A percentile compares a stretch with the other conserved stretches of the same genome.
These are phyloP conservation scores for Leptodon cayanensis DNA, from an alignment of 2,797 vertebrate species.

Conservation along the genomic window DNA sequence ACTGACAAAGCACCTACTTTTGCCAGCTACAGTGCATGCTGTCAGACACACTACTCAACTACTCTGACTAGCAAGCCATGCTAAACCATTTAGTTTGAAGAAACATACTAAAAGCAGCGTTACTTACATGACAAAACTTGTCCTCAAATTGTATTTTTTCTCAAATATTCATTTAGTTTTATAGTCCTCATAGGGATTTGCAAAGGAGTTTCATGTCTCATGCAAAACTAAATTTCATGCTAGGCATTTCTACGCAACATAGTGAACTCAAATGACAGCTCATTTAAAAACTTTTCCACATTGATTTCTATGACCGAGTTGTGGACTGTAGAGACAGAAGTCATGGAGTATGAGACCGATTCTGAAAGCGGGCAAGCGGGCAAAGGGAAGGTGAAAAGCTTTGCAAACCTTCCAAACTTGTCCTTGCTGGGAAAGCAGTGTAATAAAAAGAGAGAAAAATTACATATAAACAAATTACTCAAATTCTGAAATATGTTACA, in stretches of 20 bases:
- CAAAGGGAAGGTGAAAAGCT: conserved; percentile 99
- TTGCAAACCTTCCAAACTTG: conserved; percentile 99
- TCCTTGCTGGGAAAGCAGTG: conserved; percentile 99
- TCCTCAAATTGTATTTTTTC: neutral
- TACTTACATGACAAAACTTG: conserved; percentile 42
- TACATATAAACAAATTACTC: conserved; percentile 85
- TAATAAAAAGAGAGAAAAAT: conserved; percentile 97
- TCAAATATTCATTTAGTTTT: neutral
- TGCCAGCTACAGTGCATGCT: neutral
- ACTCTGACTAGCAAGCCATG: conserved; percentile 28
- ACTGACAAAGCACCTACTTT: neutral
- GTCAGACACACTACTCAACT: conserved; percentile 12
- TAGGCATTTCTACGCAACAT: conserved; percentile 32
- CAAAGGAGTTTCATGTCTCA: conserved; percentile 40
- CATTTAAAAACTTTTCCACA: conserved; percentile 49
- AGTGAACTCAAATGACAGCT: conserved; percentile 53
- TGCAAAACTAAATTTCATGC: conserved; percentile 71
- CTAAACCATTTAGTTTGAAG: neutral
- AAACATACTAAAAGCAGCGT: neutral
- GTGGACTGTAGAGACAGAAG: conserved; percentile 81
- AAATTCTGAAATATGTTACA: conserved; percentile 72
- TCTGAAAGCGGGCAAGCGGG: conserved; percentile 81
- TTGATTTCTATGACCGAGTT: conserved; percentile 70
- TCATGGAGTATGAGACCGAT: conserved; percentile 84
- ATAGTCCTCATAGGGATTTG: conserved; percentile 18